phyloP scores from a whole-genome alignment of 2,113 vertebrate species.

The Chamaetylas fuelleborni region DNA sequence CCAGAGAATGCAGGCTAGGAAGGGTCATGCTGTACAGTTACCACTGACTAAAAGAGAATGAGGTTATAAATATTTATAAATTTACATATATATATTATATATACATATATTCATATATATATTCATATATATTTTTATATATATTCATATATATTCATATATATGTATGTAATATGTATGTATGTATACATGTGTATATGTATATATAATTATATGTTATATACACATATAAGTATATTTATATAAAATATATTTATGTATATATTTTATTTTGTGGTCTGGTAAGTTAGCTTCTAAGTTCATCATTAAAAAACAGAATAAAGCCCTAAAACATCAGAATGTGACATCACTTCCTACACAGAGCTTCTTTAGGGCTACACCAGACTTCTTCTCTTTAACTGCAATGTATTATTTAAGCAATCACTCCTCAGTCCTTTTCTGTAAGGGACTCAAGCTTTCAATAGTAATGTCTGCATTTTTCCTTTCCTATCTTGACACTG shows the following conservation, averaged over 20 bases:
- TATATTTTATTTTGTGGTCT: neutral
- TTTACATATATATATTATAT: too few relatives aligned
- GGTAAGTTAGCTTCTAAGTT: neutral
- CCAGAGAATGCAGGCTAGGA: neutral
- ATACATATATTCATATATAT: too few relatives aligned
- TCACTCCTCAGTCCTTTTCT: neutral
- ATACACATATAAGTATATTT: too few relatives aligned
- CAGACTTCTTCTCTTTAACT: neutral
- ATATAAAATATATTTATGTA: too few relatives aligned
- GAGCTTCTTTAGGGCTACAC: neutral
- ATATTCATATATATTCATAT: too few relatives aligned
- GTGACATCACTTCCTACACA: neutral
- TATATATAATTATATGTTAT: too few relatives aligned
- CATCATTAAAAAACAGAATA: neutral
- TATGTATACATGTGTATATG: too few relatives aligned
- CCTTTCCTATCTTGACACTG: neutral
- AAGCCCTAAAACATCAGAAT: rapidly evolving
- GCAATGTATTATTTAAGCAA: neutral
- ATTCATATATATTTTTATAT: neutral
- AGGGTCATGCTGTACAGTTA: neutral
- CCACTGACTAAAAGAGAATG: neutral
- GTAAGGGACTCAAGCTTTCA: neutral
- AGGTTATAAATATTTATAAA: neutral
- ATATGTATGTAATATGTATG: too few relatives aligned
- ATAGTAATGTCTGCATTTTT: neutral